A percentile compares a stretch with the other conserved stretches of the same genome.
phyloP scores from a whole-genome alignment of 1,140 invertebrate species.

The Sminthurides bifidus region DNA sequence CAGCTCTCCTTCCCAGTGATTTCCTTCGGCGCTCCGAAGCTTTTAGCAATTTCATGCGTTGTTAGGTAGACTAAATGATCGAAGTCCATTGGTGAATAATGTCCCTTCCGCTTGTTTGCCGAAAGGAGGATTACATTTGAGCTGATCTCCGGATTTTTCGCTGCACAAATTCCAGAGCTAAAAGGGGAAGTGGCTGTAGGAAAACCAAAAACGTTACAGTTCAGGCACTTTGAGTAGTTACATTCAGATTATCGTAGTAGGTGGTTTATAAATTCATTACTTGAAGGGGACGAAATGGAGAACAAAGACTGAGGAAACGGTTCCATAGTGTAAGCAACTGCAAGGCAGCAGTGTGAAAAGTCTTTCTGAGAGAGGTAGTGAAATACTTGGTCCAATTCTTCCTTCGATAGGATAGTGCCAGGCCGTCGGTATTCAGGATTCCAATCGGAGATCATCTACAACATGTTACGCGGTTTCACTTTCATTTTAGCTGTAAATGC shows the following conservation, averaged over 20 bases:
- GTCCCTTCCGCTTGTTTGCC: conserved; percentile 16
- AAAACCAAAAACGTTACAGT: no score
- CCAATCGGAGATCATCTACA: conserved; percentile 1
- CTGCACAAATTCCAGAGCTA: conserved; percentile 17
- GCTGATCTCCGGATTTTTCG: conserved; percentile 1
- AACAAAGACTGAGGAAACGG: conserved; percentile 7
- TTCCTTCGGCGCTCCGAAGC: conserved; percentile 23
- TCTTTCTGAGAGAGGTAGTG: conserved; percentile 5
- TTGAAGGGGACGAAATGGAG: no score
- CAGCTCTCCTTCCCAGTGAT: conserved; percentile 20
- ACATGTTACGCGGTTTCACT: no score
- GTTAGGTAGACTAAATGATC: conserved; percentile 25
- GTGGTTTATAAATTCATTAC: no score
- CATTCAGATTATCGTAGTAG: no score
- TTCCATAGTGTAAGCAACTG: conserved; percentile 29
- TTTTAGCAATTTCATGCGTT: conserved; percentile 22
- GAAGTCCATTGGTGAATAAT: conserved; percentile 8
- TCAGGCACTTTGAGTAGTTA: no score
- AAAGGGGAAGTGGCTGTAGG: no score
- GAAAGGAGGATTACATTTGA: conserved; percentile 28
- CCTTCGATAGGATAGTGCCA: conserved; percentile 4
- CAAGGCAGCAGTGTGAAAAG: conserved; percentile 28
- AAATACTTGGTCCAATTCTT: conserved; percentile 19
- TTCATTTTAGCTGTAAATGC: neutral
- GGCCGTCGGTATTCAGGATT: no score